Percentiles rank a stretch among this genome's conserved stretches.
Conservation (phyloP, 2,888 invertebrate genomes). For the Deroplatys truncata region DNA sequence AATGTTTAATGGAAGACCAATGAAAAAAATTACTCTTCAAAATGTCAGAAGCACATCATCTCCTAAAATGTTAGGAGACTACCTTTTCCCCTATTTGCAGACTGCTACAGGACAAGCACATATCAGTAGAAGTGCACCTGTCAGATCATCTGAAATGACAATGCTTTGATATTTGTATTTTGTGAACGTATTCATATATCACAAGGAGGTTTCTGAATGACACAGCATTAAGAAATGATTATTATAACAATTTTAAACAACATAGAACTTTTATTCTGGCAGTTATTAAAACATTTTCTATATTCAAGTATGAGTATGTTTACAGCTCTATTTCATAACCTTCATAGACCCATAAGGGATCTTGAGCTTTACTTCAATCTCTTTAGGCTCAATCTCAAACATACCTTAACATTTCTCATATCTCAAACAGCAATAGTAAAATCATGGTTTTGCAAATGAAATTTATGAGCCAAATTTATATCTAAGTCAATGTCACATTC, state of each 20-base stretch:
- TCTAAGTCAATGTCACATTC: constrained; percentile 42
- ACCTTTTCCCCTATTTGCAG: background rate
- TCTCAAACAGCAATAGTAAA: constrained; percentile 47
- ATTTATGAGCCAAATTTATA: constrained; percentile 20
- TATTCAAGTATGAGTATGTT: background rate
- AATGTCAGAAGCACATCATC: background rate
- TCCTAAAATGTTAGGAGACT: background rate
- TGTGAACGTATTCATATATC: background rate
- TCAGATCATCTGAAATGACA: background rate
- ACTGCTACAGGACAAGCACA: background rate
- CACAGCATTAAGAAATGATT: background rate
- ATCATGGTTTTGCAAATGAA: constrained; percentile 36
- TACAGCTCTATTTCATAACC: background rate
- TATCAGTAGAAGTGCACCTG: background rate
- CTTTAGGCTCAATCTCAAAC: background rate
- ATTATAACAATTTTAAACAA: background rate
- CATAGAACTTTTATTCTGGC: background rate
- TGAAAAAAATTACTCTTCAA: background rate
- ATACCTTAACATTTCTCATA: background rate
- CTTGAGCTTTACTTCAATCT: background rate
- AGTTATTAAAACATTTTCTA: background rate
- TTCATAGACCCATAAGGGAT: background rate
- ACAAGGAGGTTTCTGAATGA: background rate
- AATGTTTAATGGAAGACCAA: background rate
- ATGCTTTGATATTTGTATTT: background rate